Evolutionary conservation across 2,797 vertebrate genomes (phyloP).

Genomic region (Tokudaia muenninki): DNA sequence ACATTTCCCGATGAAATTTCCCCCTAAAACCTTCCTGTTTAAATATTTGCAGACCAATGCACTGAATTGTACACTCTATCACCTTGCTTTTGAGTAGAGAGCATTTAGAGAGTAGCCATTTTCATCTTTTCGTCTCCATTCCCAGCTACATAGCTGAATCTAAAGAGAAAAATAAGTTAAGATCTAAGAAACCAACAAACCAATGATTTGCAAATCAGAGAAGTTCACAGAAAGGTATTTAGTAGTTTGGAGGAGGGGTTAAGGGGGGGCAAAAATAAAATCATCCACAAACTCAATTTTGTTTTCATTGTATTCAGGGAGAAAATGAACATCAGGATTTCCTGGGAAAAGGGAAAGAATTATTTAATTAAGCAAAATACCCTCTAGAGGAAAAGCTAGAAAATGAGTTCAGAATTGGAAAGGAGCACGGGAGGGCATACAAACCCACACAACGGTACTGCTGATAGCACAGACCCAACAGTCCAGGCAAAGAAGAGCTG

Average conservation of each 20-base stretch:
- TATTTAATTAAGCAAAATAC: constrained; percentile 17
- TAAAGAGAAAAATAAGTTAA: neutral
- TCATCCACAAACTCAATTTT: neutral
- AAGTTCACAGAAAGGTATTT: neutral
- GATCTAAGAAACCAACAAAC: neutral
- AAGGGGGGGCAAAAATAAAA: rapidly evolving
- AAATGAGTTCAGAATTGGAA: constrained; percentile 4
- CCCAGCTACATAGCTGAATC: neutral
- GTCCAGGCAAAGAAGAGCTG: neutral
- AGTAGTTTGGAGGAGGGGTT: neutral
- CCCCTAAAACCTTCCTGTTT: constrained; percentile 55
- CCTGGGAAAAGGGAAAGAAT: neutral
- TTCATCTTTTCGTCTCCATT: neutral
- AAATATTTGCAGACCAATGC: constrained; percentile 1
- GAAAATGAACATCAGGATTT: neutral
- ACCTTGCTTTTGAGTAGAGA: neutral
- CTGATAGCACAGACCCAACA: neutral
- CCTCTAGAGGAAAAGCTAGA: neutral
- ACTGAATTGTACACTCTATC: neutral
- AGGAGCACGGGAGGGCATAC: neutral
- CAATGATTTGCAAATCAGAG: neutral
- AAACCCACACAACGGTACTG: neutral
- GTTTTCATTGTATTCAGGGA: neutral
- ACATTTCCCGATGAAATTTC: constrained; percentile 45
- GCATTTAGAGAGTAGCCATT: neutral